Base-by-base conservation (phyloP, 2,113 vertebrate species). In the Mustelus asterias region DNA sequence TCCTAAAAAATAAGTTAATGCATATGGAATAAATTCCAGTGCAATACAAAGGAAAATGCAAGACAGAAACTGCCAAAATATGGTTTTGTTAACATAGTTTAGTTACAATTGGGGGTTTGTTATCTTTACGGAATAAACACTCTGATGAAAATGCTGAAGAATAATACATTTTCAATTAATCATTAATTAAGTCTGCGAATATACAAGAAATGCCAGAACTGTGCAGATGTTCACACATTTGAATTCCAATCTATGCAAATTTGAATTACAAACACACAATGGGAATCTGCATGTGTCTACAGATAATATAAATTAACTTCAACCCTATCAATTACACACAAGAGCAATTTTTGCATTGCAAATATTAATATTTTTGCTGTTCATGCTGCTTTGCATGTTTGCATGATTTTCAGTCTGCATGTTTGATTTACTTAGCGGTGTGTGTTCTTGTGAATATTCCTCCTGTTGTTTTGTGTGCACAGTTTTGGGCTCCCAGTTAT, bases 291-390 rank as follows among this genome's bases (percentile, higher is more conserved):
- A 72, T 72, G 41, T 8, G 37, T 95, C 26, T 54, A 65, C 16
- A 93, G 37, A 95, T 72, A 95, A 54, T 72, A 65, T 65, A 44
- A 95, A 95, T 95, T 95, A 95, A 54, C 63, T 37, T 48, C 26
- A 26, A 22, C 41, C 22, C 24, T 76, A 95, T 54, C 67, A 90
- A 90, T 90, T 48, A 90, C 88, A 48, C 69, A 72, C 20, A 67
- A 67, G 63, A 70, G 37, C 41, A 72, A 29, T 14, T 54, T 63
- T 65, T 95, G 44, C 67, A 26, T 54, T 95, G 11, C 37, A 95
- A 95, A 29, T 76, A 95, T 48, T 95, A 24, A 94, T 70, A 70
- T 41, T 70, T 54, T 95, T 95, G 22, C 22, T 48, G 41, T 37
- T 48, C n/a, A 44, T 9, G 29, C 44, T 48, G 11, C 65, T 70